Percentiles rank a stretch among this genome's conserved stretches.
Evolutionary conservation across 64 coral and sea anemone species (phyloP).

Genomic region (Porites australiensis): DNA sequence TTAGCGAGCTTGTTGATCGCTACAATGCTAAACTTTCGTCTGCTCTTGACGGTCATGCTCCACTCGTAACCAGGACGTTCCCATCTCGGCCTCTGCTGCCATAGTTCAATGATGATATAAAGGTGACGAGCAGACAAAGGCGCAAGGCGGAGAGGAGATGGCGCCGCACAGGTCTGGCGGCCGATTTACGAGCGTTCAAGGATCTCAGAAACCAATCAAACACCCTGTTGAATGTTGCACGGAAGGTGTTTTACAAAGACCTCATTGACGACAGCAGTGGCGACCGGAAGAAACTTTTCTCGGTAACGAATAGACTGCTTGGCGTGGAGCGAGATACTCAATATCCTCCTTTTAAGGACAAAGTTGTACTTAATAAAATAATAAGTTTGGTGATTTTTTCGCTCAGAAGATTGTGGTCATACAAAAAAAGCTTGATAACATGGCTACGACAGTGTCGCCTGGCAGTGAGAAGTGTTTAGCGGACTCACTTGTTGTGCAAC

Average conservation of each 20-base stretch:
- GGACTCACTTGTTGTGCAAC: not conserved
- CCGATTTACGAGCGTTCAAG: conserved; percentile 36
- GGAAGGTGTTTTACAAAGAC: conserved; percentile 39
- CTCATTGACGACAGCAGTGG: conserved; percentile 54
- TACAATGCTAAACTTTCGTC: not conserved
- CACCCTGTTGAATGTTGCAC: conserved; percentile 36
- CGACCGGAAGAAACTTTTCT: conserved; percentile 62
- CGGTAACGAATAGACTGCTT: conserved; percentile 56
- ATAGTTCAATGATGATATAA: conserved; percentile 66
- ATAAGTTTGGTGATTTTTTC: not conserved
- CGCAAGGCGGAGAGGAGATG: conserved; percentile 69
- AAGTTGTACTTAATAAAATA: too few relatives aligned
- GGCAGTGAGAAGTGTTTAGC: not conserved
- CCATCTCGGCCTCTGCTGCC: conserved; percentile 35
- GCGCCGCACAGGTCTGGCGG: conserved; percentile 10
- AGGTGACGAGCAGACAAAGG: conserved; percentile 46
- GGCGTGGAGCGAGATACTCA: not conserved
- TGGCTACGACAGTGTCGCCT: not conserved
- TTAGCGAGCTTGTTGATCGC: not conserved
- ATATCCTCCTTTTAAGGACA: too few relatives aligned
- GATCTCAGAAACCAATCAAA: conserved; percentile 7
- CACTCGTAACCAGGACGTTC: too few relatives aligned
- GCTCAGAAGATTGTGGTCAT: not conserved
- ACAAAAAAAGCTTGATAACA: not conserved
- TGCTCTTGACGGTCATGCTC: not conserved